Conservation (phyloP, 2,888 invertebrate genomes). For the Ephialtes manifestator region DNA sequence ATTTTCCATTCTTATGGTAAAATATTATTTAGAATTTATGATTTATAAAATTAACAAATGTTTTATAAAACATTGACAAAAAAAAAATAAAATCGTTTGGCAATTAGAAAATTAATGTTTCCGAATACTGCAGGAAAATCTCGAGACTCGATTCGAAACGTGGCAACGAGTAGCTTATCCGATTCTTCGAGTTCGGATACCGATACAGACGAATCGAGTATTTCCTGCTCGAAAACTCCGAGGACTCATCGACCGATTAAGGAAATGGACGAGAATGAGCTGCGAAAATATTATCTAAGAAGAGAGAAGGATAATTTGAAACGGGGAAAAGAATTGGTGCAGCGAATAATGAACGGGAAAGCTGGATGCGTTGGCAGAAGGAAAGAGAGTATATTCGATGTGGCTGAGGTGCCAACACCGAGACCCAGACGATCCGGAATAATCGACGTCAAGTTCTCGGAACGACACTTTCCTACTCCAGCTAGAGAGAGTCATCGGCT, state of each 20-base stretch:
- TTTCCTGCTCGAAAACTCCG: background rate
- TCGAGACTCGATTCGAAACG: constrained; percentile 17
- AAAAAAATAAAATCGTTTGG: too few species aligned
- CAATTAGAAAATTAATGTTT: too few species aligned
- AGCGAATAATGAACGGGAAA: constrained; percentile 76
- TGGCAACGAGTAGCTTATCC: constrained; percentile 9
- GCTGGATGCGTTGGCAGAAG: constrained; percentile 38
- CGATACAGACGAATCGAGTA: constrained; percentile 70
- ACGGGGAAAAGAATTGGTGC: constrained; percentile 60
- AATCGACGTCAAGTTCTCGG: constrained; percentile 91
- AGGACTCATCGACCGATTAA: background rate
- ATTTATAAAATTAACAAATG: too few species aligned
- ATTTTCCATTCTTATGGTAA: too few species aligned
- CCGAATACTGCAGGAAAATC: constrained; percentile 55
- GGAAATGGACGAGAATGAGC: constrained; percentile 58
- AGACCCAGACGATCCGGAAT: constrained; percentile 88
- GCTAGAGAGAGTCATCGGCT: constrained; percentile 90
- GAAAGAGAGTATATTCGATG: constrained; percentile 78
- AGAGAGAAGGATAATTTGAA: constrained; percentile 55
- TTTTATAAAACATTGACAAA: too few species aligned
- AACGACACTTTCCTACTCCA: constrained; percentile 93
- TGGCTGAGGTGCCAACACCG: constrained; percentile 86
- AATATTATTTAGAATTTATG: too few species aligned
- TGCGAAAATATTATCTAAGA: constrained; percentile 54
- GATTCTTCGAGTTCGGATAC: constrained; percentile 56